Evolutionary conservation across 2,888 invertebrate species (phyloP), one percentile per base, ranked within the genome.

Genomic region (Cremastobaeus sp.): DNA sequence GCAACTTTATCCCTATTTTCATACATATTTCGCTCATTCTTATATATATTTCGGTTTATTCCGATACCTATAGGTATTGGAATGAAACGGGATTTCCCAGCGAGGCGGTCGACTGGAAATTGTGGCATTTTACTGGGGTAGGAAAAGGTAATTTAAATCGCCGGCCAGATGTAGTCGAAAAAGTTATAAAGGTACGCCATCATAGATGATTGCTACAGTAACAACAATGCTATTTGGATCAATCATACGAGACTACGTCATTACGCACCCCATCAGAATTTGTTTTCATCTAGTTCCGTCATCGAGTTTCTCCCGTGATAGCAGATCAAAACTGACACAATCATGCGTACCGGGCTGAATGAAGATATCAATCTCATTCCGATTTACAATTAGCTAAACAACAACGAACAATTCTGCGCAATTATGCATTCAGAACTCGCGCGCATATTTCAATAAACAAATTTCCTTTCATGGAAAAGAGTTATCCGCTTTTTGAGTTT

Each of bases 171-270:
- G 15, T 17, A 59, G 25, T n/a, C 28, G 21, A 34, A 52, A 25
- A 48, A 48, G 48, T 60, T 48, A 32, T 12, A 18, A 34, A 43
- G 20, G 14, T 1, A 28, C 32, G 41, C 52, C 34, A 43, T 52
- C 32, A 11, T 20, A 11, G 11, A 50, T 62, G 48, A 70, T 50
- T 64, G 62, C 39, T 55, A 11, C 20, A 54, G 48, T 30, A 60
- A 76, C 73, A 77, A 73, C 77, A 77, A 73, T 76, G 48, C 68
- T 57, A 74, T 74, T 64, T 20, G 43, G 72, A 74, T 76, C 76
- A 76, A 77, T 79, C 76, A 73, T 66, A 48, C 68, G 43, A 11
- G 68, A 43, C 47, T 48, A 60, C 73, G 73, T 60, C 65, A 74
- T 74, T 69, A 69, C 64, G 55, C 57, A 68, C 54, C 34, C 68